These are phyloP conservation scores for Microctonus brassicae DNA, from an alignment of 2,888 invertebrate species.

Conservation along the genomic window DNA sequence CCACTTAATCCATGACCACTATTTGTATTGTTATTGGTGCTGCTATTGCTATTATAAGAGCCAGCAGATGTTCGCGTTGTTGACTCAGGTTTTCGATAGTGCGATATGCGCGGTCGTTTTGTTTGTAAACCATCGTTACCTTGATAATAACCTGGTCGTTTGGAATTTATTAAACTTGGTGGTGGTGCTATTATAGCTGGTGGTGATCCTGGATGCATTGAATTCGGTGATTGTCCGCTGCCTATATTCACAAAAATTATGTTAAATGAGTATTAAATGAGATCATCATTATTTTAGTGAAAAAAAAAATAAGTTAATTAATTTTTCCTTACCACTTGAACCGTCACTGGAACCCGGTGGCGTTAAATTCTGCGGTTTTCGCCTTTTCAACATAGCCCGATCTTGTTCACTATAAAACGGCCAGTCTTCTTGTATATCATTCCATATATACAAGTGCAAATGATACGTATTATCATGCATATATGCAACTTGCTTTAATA, in stretches of 20 bases:
- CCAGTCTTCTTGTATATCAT: conserved; percentile 95
- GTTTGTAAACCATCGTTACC: conserved; percentile 73
- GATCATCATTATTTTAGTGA: too few relatives aligned
- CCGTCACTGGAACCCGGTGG: conserved; percentile 89
- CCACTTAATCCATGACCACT: conserved; percentile 54
- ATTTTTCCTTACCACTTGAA: conserved; percentile 73
- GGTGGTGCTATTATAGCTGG: conserved; percentile 71
- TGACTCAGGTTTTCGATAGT: conserved; percentile 77
- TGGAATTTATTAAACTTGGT: conserved; percentile 72
- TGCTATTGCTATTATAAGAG: conserved; percentile 46
- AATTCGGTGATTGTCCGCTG: conserved; percentile 84
- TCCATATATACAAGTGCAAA: conserved; percentile 89
- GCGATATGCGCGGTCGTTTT: conserved; percentile 91
- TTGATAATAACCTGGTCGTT: conserved; percentile 76
- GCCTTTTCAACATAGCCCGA: conserved; percentile 87
- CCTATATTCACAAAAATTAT: conserved; percentile 61
- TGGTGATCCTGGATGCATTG: conserved; percentile 81
- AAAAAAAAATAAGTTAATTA: neutral
- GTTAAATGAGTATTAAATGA: neutral
- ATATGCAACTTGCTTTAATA: conserved; percentile 84
- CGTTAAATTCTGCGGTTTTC: conserved; percentile 92
- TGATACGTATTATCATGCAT: conserved; percentile 92
- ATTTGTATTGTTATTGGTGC: conserved; percentile 40
- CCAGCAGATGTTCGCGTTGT: conserved; percentile 64
- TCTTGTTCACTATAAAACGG: conserved; percentile 94